Conservation (phyloP, 2,888 invertebrate species). For the Julus scanicus region DNA sequence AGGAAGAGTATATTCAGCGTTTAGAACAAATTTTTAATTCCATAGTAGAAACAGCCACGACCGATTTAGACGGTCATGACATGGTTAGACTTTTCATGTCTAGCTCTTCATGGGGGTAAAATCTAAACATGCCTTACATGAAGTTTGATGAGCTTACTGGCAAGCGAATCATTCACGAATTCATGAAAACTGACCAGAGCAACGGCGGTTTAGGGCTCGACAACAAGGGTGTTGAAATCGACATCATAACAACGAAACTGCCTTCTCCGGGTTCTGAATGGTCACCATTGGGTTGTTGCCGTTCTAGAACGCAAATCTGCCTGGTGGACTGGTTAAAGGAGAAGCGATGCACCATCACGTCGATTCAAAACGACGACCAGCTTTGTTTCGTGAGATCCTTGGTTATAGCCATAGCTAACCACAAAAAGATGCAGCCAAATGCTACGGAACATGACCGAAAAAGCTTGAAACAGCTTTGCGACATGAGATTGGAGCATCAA, state of each 20-base stretch:
- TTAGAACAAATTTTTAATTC: too few relatives aligned
- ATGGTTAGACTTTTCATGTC: not conserved
- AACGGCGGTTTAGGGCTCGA: not conserved
- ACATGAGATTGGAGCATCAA: not conserved
- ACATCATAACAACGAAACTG: too few relatives aligned
- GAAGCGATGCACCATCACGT: not conserved
- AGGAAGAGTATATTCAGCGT: too few relatives aligned
- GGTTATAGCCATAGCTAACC: not conserved
- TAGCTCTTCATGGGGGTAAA: not conserved
- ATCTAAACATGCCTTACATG: not conserved
- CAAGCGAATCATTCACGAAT: not conserved
- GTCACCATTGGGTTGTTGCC: not conserved
- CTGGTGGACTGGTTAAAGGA: not conserved
- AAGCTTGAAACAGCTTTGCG: too few relatives aligned
- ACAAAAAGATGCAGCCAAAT: too few relatives aligned
- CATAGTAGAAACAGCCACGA: too few relatives aligned
- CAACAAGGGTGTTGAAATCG: not conserved
- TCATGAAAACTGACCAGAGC: not conserved
- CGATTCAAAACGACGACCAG: not conserved
- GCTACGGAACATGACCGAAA: not conserved
- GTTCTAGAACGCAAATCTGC: accelerated
- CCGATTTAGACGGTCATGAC: not conserved
- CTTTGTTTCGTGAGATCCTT: not conserved
- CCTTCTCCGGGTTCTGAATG: not conserved
- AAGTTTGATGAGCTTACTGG: not conserved